Evolutionary conservation across 2,113 vertebrate genomes (phyloP), one percentile per base, ranked within the genome.

Genomic region (Sorex araneus): DNA sequence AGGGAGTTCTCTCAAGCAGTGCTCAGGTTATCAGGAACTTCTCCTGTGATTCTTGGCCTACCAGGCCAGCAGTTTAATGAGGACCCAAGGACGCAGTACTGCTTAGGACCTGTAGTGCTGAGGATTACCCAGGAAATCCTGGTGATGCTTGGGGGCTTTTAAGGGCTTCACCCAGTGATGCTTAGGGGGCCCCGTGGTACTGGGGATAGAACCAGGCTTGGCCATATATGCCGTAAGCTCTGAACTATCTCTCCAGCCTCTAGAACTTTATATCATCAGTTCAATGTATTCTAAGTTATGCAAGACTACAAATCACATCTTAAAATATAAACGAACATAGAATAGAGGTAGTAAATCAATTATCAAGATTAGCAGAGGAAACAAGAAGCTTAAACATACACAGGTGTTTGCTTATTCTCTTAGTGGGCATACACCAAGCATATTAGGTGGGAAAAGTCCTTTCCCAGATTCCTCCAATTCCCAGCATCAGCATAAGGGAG

Each of bases 201-300:
- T 73, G 36, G 21, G 57, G 57, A 60, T 23, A 60, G 57, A 60
- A 60, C 57, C 57, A 60, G 57, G 4, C 15, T 19, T 18, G 57
- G 57, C 6, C 47, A 50, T 9, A 50, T 50, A 13, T 6, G 47
- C 5, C 47, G 2, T 50, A 50, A 23, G 57, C 57, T 19, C 21
- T 60, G 18, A 4, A 60, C 57, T 60, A 60, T 60, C 57, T 60
- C 4, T 30, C 28, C 19, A 88, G 21, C 85, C 36, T 87, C 90
- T 87, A 81, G 36, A 0, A 90, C 75, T 43, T 50, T 11, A 89
- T 57, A 60, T 30, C 23, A 81, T 12, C 30, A 84, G 6, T 77
- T 92, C 34, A 47, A 74, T 16, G 47, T 75, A 76, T 27, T 85
- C 71, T 92, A 60, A 77, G 32, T 78, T 92, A 77, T 34, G 28